Percentiles rank a stretch among this genome's conserved stretches.
These are phyloP conservation scores for Trichonephila inaurata DNA, from an alignment of 1,140 invertebrate genomes.

Conservation along the genomic window DNA sequence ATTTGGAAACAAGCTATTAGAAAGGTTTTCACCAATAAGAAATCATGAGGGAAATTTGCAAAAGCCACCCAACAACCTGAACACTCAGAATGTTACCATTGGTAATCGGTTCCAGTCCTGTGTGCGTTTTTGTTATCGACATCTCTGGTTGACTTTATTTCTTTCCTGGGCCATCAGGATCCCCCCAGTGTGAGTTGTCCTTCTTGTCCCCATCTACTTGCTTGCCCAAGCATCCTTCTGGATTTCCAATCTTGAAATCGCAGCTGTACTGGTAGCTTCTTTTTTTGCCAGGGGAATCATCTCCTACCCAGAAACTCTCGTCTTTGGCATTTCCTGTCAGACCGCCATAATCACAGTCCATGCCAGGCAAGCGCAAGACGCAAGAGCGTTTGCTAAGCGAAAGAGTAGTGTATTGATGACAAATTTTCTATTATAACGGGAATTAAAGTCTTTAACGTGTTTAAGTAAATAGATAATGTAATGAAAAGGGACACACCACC, in stretches of 20 bases:
- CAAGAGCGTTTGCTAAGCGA: constrained; percentile 65
- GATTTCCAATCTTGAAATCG: constrained; percentile 67
- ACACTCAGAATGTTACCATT: not conserved
- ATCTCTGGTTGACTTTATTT: constrained; percentile 7
- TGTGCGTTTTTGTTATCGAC: not conserved
- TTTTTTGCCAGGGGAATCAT: constrained; percentile 79
- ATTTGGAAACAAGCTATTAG: too few relatives aligned
- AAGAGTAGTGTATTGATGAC: not conserved
- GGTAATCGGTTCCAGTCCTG: not conserved
- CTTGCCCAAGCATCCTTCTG: constrained; percentile 68
- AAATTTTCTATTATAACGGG: too few relatives aligned
- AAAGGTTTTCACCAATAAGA: too few relatives aligned
- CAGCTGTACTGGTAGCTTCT: constrained; percentile 39
- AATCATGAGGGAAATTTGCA: too few relatives aligned
- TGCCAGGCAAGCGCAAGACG: constrained; percentile 51
- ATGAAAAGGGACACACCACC: too few relatives aligned
- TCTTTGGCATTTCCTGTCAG: constrained; percentile 80
- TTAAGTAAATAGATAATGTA: too few relatives aligned
- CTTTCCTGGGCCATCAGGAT: constrained; percentile 63
- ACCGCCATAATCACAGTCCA: constrained; percentile 81
- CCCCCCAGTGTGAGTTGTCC: constrained; percentile 61
- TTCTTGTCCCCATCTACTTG: constrained; percentile 64
- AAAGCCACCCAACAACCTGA: not conserved
- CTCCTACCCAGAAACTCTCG: constrained; percentile 80
- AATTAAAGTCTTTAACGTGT: too few relatives aligned